Conservation (phyloP, 1,140 invertebrate species). For the Acromyrmex heyeri region DNA sequence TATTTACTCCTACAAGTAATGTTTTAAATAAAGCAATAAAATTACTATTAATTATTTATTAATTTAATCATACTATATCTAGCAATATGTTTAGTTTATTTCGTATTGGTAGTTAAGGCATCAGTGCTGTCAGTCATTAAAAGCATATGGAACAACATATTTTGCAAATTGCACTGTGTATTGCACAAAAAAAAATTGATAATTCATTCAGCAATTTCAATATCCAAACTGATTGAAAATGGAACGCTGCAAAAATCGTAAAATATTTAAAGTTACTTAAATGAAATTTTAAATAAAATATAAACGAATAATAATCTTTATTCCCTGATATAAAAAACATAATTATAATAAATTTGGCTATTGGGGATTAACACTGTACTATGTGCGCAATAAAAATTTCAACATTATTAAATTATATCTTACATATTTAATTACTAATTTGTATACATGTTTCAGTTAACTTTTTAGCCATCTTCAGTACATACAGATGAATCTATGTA, state of each 20-base stretch:
- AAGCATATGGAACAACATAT: not conserved
- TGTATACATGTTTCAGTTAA: too few species aligned
- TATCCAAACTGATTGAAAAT: not conserved
- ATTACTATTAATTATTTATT: not conserved
- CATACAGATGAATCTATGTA: too few species aligned
- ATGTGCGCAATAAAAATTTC: too few species aligned
- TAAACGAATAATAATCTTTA: not conserved
- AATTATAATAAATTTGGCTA: too few species aligned
- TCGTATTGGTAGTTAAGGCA: not conserved
- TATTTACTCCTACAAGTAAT: not conserved
- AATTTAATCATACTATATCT: not conserved
- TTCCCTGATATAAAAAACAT: too few species aligned
- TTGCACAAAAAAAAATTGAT: not conserved
- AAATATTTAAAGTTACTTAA: conserved; percentile 39
- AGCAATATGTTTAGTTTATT: not conserved
- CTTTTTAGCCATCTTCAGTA: too few species aligned
- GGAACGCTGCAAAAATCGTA: not conserved
- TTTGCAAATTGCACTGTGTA: not conserved
- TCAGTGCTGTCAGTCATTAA: not conserved
- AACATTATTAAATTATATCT: too few species aligned
- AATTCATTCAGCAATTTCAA: conserved; percentile 16
- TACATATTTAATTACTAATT: too few species aligned
- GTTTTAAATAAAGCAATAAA: not conserved
- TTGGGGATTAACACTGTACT: too few species aligned
- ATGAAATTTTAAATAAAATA: conserved; percentile 33